Evolutionary conservation across 1,140 invertebrate genomes (phyloP), one percentile per base, ranked within the genome.

Genomic region (Bombus balteatus): DNA sequence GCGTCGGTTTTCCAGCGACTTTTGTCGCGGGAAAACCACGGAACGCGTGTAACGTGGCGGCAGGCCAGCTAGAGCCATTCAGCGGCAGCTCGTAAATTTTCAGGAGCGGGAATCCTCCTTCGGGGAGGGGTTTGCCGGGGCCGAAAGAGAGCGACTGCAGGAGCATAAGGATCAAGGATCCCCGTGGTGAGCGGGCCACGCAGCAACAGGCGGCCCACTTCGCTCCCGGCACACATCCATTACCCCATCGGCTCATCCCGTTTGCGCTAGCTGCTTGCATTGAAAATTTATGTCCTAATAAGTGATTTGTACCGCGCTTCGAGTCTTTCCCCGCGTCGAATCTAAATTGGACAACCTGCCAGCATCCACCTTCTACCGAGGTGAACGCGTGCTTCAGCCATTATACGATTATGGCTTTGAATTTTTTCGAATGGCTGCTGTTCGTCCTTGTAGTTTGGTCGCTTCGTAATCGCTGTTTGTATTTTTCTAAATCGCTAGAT

Each of bases 131-230:
- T 88, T 81, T 81, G 73, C 78, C 66, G 82, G 66, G 83, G 81
- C 80, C 87, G 84, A 89, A 90, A 90, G 85, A 90, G 85, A 81
- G 83, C 91, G 89, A 86, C 85, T 88, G 83, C 87, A 90, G 86
- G 86, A 87, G 89, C 86, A 91, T 88, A 90, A 92, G 92, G 89
- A 92, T 91, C 93, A 92, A 94, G 93, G 88, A 94, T 94, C 92
- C 93, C 91, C 86, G 91, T 94, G 86, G 92, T 92, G 91, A 90
- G 88, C 89, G 83, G 87, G 87, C 87, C 81, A 83, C 81, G 90
- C 90, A 94, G 93, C 93, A 94, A 94, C 93, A 94, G 93, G 93
- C 93, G 92, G 92, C 91, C 92, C 89, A 92, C 92, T 92, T 93
- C 91, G 86, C 88, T 92, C 91, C 89, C 87, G 82, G 91, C 91